These are phyloP conservation scores for Propithecus perrieri DNA, from an alignment of 2,797 vertebrate genomes.

Conservation along the genomic window DNA sequence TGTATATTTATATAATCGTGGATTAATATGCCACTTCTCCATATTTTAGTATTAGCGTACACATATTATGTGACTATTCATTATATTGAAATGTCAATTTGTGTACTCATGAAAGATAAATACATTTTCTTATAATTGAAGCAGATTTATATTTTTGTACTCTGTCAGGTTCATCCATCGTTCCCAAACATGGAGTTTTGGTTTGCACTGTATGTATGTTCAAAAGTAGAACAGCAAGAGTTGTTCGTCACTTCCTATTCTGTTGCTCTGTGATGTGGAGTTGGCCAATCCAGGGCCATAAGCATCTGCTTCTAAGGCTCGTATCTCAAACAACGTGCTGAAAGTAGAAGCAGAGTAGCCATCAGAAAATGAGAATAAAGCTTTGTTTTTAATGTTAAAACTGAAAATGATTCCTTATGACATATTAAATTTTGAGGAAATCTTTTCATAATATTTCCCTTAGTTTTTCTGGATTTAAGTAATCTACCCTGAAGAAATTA, in stretches of 20 bases:
- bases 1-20: background rate
- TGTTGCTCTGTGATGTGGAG: background rate
- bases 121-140: background rate
- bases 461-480: background rate
- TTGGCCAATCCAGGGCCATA: background rate
- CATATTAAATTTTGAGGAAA: background rate
- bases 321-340: background rate
- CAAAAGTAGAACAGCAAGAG: background rate
- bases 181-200: background rate
- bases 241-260: background rate
- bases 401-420: background rate
- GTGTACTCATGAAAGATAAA: background rate
- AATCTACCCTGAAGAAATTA: background rate
- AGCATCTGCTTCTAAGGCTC: background rate
- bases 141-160: background rate
- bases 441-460: background rate
- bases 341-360: background rate
- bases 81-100: background rate
- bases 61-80: background rate
- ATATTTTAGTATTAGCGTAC: background rate
- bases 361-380: background rate
- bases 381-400: conserved; percentile 8
- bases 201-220: background rate
- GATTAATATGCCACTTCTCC: background rate
- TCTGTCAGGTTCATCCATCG: background rate